Evolutionary conservation across 2,113 vertebrate species (phyloP).

Genomic region (Ageneiosus marmoratus): DNA sequence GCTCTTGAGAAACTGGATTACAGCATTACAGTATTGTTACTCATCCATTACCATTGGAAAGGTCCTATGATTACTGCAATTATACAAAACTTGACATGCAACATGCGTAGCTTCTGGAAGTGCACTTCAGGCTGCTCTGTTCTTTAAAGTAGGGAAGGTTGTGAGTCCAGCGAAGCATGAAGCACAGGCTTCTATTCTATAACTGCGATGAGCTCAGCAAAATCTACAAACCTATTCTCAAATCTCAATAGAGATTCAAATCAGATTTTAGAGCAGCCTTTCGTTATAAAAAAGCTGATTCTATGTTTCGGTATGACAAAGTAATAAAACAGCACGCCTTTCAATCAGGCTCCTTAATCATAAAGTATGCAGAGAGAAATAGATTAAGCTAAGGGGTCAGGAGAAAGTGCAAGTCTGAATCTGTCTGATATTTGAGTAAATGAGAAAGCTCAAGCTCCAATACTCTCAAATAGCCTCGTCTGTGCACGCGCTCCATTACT

Average conservation of each 20-base stretch:
- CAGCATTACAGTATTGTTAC: conserved; percentile 5
- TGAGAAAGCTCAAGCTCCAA: not conserved
- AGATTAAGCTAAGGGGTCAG: not conserved
- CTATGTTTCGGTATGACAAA: not conserved
- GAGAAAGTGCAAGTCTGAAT: not conserved
- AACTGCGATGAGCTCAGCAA: not conserved
- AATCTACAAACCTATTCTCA: not conserved
- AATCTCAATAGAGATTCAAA: not conserved
- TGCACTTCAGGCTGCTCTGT: not conserved
- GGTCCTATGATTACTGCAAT: conserved; percentile 6
- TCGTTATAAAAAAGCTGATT: not conserved
- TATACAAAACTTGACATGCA: not conserved
- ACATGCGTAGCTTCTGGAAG: not conserved
- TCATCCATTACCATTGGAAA: not conserved
- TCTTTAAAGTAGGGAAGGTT: not conserved
- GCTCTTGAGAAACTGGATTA: not conserved
- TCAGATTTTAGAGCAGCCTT: not conserved
- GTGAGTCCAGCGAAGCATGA: not conserved
- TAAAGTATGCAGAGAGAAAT: not conserved
- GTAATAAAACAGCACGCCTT: too few species aligned
- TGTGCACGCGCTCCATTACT: not conserved
- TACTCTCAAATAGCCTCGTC: not conserved
- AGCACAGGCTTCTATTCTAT: not conserved
- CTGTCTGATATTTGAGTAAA: not conserved
- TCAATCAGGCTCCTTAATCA: not conserved